Base-by-base conservation (phyloP, 2,797 vertebrate genomes). In the Crocidura indochinensis region DNA sequence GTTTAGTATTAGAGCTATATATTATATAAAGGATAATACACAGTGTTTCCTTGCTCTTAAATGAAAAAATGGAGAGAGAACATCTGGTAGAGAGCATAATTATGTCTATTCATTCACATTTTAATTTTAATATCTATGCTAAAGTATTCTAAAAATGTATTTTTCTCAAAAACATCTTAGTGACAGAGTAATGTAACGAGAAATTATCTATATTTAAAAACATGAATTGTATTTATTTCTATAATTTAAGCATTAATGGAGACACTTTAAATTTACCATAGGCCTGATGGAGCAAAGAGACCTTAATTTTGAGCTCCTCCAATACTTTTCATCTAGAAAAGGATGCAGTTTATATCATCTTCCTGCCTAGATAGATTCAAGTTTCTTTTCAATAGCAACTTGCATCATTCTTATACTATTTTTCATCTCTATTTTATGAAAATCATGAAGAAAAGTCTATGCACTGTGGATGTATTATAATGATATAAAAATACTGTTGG, bases 121-220 rank as follows among this genome's bases (percentile, higher is more conserved):
- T 74, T 90, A 91, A 87, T 72, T 93, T 77, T 90, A 92, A 78
- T 81, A 72, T 84, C 46, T 75, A 47, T 81, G 90, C 76, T 91
- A 87, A 92, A 89, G 8, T 71, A 49, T 81, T 94, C 69, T 88
- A 29, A 88, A 84, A 76, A 46, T 78, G 47, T 38, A n/a, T 64
- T 76, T 69, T 71, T 74, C 24, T 69, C 65, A 90, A 12, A 44
- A 91, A 27, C 56, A 49, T 71, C 31, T 73, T 80, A 86, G 38
- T 77, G 31, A 81, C 24, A 88, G 14, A 38, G 38, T 38, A 38
- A 38, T 38, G n/a, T 22, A 87, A 12, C 26, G 75, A 94, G 17
- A 2, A 62, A 88, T 78, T 62, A 10, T 81, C 8, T 38, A 20
- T 19, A 44, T 44, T 77, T 86, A 75, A 91, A 17, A 75, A 84